These are phyloP conservation scores for Geothlypis trichas DNA, from an alignment of 2,113 vertebrate species.

Conservation along the genomic window DNA sequence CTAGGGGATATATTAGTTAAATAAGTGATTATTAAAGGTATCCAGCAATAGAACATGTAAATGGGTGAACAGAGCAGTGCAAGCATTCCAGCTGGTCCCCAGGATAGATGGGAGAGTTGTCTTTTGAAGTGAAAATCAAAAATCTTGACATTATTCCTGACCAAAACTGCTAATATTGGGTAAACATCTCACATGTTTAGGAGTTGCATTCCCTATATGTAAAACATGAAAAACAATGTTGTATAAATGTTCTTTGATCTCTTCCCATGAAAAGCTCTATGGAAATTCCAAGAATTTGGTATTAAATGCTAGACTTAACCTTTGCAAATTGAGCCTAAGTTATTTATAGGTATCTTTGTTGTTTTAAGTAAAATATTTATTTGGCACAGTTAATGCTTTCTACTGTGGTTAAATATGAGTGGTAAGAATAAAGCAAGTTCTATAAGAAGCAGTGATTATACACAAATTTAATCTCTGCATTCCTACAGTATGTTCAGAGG, in stretches of 20 bases:
- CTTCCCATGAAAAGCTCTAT: background rate
- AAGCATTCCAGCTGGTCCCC: background rate
- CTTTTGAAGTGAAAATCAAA: background rate
- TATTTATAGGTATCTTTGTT: background rate
- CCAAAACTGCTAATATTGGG: background rate
- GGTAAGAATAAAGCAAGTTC: background rate
- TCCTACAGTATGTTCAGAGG: background rate
- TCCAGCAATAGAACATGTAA: background rate
- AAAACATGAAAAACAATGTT: background rate
- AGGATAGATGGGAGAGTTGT: background rate
- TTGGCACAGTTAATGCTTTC: background rate
- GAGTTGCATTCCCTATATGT: background rate
- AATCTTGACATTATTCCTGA: background rate
- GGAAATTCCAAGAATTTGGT: background rate
- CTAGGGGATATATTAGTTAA: background rate
- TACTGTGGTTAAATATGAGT: background rate
- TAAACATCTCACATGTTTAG: background rate
- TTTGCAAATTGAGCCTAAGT: background rate
- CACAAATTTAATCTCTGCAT: background rate
- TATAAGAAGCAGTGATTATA: background rate
- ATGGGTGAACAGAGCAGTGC: background rate
- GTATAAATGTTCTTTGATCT: background rate
- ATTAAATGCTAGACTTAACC: background rate
- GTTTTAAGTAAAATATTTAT: background rate
- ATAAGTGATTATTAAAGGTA: background rate